These are phyloP conservation scores for Lutjanus argentimaculatus DNA, from an alignment of 2,797 vertebrate species.

Conservation along the genomic window DNA sequence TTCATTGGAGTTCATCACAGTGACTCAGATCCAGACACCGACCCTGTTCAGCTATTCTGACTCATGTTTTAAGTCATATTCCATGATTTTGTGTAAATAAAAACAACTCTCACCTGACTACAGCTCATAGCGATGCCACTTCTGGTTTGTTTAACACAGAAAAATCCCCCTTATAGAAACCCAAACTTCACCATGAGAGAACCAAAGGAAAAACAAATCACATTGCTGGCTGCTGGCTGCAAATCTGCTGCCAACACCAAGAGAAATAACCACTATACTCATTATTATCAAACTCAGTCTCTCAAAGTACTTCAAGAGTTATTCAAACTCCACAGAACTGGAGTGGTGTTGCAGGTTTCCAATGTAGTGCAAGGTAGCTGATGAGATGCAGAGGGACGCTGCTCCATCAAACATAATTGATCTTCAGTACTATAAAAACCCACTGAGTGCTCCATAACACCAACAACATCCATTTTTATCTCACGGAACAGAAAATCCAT, in stretches of 20 bases:
- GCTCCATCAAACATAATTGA: conserved; percentile 28
- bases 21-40: not conserved
- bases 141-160: not conserved
- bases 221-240: not conserved
- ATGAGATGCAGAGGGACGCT: conserved; percentile 45
- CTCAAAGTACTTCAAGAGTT: conserved; percentile 12
- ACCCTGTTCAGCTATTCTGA: not conserved
- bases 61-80: not conserved
- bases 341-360: conserved; percentile 20
- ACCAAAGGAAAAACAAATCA: conserved; percentile 15
- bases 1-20: not conserved
- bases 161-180: not conserved
- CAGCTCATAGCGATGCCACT: not conserved
- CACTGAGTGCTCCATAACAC: not conserved
- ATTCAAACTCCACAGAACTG: conserved; percentile 8
- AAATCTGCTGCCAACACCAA: conserved; percentile 16
- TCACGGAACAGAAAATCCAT: conserved; percentile 20
- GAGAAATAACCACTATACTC: conserved; percentile 20
- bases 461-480: conserved; percentile 16
- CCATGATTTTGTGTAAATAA: not conserved
- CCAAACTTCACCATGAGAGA: conserved; percentile 14
- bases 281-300: conserved; percentile 1
- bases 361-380: conserved; percentile 6
- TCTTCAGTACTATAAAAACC: conserved; percentile 16
- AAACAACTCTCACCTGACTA: not conserved